These are phyloP conservation scores for Geophilus truncorum DNA, from an alignment of 2,888 invertebrate species.

Conservation along the genomic window DNA sequence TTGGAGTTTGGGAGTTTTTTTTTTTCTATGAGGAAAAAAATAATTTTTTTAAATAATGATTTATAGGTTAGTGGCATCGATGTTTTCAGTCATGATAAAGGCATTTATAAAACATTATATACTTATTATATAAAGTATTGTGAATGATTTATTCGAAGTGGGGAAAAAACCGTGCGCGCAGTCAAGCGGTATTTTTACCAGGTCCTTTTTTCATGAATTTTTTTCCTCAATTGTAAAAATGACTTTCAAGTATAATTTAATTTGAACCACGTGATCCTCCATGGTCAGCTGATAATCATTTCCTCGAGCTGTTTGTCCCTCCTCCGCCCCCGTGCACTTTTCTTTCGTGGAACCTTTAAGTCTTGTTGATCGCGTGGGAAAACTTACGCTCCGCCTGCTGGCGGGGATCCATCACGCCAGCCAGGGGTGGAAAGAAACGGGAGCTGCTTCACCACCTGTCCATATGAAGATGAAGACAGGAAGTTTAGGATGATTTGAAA, in stretches of 20 bases:
- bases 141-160: background rate
- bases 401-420: conserved; percentile 24
- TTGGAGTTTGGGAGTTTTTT: background rate
- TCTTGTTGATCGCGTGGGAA: conserved; percentile 27
- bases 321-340: conserved; percentile 27
- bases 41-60: too few relatives aligned
- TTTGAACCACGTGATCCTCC: conserved; percentile 11
- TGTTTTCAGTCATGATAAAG: too few relatives aligned
- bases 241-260: conserved; percentile 17
- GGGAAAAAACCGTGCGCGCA: background rate
- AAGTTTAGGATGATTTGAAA: background rate
- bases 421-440: conserved; percentile 23
- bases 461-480: conserved; percentile 1
- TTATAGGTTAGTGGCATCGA: too few relatives aligned
- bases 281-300: conserved; percentile 27
- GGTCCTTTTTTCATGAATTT: background rate
- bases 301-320: conserved; percentile 27
- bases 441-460: conserved; percentile 27
- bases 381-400: conserved; percentile 19
- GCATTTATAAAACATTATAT: too few relatives aligned
- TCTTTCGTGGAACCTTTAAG: conserved; percentile 27
- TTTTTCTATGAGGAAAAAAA: background rate
- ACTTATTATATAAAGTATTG: background rate
- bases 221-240: conserved; percentile 22
- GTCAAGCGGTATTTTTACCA: background rate